Base-by-base conservation (phyloP, 1,140 invertebrate genomes). In the Acyrthosiphon pisum region DNA sequence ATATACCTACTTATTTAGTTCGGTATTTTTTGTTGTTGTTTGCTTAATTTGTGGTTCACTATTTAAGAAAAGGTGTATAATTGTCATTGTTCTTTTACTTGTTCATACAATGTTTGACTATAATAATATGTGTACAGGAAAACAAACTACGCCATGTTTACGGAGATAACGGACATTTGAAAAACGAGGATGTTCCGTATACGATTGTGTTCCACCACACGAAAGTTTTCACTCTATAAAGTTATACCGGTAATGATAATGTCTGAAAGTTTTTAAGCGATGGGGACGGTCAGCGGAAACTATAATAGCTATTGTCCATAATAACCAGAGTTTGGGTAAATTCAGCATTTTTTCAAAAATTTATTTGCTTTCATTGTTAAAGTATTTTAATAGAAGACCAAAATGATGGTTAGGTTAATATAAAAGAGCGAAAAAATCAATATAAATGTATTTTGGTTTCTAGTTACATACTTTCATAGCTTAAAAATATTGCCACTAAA, bases 171-270 rank as follows among this genome's bases (percentile, higher is more conserved):
- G 7, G 44, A 30, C 90, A 48, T 37, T 76, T 50, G 90, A 91
- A 91, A 50, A 81, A 81, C 76, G n/a, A 91, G 46, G 46, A 50
- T 81, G 26, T 68, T 68, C 30, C 14, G 53, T 60, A 11, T 48
- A 87, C 87, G 48, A 37, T 37, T 53, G 87, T 53, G 37, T 44
- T 41, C 23, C 22, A 44, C 48, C 4, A 9, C 76, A 22, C 44
- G 50, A 91, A 91, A 91, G 30, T 48, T 91, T 91, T 91, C 35
- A 7, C 89, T 91, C 56, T 30, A 22, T 50, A 50, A 83, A 91
- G 68, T 90, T 91, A 48, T 53, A 91, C 90, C 22, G 50, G 90
- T 37, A 50, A 91, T 48, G 90, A 91, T 91, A 91, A 91, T 83
- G 30, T 37, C 76, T 23, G 44, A 81, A 91, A 91, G 90, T 91